Conservation (phyloP, 1,140 invertebrate species). For the Batillaria attramentaria region DNA sequence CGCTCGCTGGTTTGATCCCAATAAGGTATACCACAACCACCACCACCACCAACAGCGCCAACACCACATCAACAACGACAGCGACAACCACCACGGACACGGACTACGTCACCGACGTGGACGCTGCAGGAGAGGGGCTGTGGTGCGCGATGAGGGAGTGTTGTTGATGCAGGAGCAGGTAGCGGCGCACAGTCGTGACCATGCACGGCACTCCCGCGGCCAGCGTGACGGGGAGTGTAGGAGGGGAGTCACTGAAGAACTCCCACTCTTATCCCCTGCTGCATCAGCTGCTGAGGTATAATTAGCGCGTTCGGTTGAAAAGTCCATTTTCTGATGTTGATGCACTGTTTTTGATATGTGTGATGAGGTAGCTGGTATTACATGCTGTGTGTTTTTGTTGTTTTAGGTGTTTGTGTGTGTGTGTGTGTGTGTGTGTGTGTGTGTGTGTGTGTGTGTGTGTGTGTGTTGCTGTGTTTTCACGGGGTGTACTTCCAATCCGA, state of each 20-base stretch:
- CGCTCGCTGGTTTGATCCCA: background rate
- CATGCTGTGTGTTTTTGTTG: background rate
- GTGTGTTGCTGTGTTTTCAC: background rate
- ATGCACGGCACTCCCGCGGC: background rate
- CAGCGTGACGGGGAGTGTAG: background rate
- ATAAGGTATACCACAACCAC: background rate
- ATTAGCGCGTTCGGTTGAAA: too few relatives aligned
- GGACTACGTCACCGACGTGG: background rate
- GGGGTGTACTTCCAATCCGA: background rate
- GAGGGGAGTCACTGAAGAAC: constrained; percentile 31
- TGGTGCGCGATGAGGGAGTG: background rate
- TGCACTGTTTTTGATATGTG: background rate
- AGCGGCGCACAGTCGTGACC: background rate
- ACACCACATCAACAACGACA: background rate
- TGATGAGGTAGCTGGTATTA: background rate
- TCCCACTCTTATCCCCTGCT: constrained; percentile 31
- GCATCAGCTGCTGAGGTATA: constrained; percentile 31
- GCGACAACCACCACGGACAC: constrained; percentile 10
- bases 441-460: background rate
- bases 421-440: background rate
- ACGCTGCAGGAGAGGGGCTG: background rate
- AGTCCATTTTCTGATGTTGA: background rate
- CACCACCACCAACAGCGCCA: background rate
- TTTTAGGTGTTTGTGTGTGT: too few relatives aligned
- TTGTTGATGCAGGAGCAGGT: background rate